Evolutionary conservation across 2,888 invertebrate genomes (phyloP), one percentile per base, ranked within the genome.

Genomic region (Homarus gammarus): DNA sequence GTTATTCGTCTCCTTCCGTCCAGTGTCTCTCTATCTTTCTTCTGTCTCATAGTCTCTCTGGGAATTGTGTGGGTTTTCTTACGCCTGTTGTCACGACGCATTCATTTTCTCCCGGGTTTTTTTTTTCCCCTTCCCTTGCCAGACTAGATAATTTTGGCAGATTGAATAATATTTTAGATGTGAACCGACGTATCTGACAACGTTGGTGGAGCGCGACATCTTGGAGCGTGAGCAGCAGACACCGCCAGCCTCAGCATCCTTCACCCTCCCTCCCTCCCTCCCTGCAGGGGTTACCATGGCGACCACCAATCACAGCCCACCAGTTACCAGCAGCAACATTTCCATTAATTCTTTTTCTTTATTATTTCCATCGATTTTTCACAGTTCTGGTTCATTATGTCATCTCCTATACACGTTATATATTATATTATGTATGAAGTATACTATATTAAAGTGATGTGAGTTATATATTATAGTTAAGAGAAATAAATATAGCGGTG

Each of bases 161-260:
- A 79, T 79, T 79, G 79, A 79, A 79, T 79, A 79, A 79, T 79
- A 79, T 79, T 79, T 79, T 79, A 79, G 79, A 79, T 79, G 79
- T 79, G 79, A 79, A 79, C 79, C 56, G 79, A 79, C 79, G 56
- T 31, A 56, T 27, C 56, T 79, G 56, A 56, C 15, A 10, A 0
- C 15, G 56, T 49, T 10, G 15, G 56, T 22, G 79, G 10, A 56
- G 75, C 56, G 79, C 79, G 79, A 79, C 79, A 79, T 79, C 79
- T 79, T 79, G 79, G 56, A 79, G 79, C 79, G 79, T 31, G 79
- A 78, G 77, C 6, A 3, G 56, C 79, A 79, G 51, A 79, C 56
- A 56, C 56, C 15, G 78, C 49, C 49, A 51, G 78, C 49, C 49
- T 49, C 78, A 78, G 78, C 78, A 79, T 79, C 79, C 75, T 22